Percentiles rank a stretch among this genome's conserved stretches.
phyloP scores from a whole-genome alignment of 2,113 vertebrate genomes.

The Elephantulus edwardii region DNA sequence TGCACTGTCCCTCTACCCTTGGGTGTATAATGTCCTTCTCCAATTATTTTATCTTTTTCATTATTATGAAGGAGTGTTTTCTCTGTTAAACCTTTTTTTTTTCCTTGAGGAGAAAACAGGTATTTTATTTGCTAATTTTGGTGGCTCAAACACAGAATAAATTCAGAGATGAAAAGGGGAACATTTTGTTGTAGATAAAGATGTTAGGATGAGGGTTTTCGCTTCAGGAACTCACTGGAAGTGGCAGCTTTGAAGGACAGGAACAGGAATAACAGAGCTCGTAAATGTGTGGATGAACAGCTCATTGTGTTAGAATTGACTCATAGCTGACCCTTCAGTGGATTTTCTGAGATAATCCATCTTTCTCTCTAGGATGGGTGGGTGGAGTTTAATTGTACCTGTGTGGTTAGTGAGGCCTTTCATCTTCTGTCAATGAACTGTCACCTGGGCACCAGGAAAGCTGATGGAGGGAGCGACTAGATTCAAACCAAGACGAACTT shows the following conservation, averaged over 20 bases:
- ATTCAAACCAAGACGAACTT: not conserved
- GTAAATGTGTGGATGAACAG: constrained; percentile 74
- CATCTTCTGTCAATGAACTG: not conserved
- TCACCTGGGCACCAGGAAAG: not conserved
- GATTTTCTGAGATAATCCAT: too few relatives aligned
- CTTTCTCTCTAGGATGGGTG: too few relatives aligned
- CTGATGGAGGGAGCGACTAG: not conserved
- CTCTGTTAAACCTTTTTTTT: too few relatives aligned
- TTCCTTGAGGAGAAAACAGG: too few relatives aligned
- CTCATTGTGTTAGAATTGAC: too few relatives aligned
- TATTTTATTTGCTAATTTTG: not conserved
- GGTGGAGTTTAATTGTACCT: too few relatives aligned
- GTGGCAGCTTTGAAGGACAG: constrained; percentile 73
- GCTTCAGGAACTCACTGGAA: constrained; percentile 60
- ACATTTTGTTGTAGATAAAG: constrained; percentile 35
- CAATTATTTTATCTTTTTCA: too few relatives aligned
- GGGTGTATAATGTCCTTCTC: too few relatives aligned
- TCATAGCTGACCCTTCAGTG: too few relatives aligned
- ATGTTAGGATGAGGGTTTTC: constrained; percentile 53
- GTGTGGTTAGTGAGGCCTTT: not conserved
- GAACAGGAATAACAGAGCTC: constrained; percentile 74
- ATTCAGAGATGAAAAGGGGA: constrained; percentile 28
- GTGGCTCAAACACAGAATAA: constrained; percentile 7
- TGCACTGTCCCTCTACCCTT: too few relatives aligned
- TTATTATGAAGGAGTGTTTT: too few relatives aligned